Conservation (phyloP, 2,888 invertebrate genomes). For the Ophion slaviceki region DNA sequence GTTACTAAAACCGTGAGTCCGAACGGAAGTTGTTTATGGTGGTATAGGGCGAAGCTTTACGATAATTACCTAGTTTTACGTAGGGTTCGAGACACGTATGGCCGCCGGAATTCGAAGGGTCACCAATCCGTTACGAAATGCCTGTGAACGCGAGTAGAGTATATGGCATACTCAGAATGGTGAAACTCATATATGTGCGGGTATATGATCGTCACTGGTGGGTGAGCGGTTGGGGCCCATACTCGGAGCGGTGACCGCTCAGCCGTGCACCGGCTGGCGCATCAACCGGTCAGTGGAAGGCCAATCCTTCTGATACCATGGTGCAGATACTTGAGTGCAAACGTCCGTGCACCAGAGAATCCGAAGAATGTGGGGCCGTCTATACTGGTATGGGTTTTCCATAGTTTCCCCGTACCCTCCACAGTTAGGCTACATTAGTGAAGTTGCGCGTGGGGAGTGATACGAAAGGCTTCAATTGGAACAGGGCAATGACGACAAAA, state of each 20-base stretch:
- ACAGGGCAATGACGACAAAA: too few relatives aligned
- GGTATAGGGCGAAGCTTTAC: constrained; percentile 44
- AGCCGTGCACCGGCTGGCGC: neutral
- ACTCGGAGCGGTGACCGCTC: neutral
- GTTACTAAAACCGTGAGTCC: constrained; percentile 24
- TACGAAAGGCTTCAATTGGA: too few relatives aligned
- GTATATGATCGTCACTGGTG: neutral
- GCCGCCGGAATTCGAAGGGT: constrained; percentile 60
- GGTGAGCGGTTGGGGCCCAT: neutral
- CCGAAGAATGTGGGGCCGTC: too few relatives aligned
- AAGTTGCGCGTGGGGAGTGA: too few relatives aligned
- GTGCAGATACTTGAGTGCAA: too few relatives aligned
- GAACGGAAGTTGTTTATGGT: constrained; percentile 31
- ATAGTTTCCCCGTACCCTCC: too few relatives aligned
- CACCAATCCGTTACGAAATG: constrained; percentile 64
- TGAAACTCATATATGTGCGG: neutral
- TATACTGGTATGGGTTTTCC: too few relatives aligned
- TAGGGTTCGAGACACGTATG: constrained; percentile 17
- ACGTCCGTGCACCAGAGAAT: too few relatives aligned
- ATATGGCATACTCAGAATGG: constrained; percentile 20
- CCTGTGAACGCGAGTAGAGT: constrained; percentile 7
- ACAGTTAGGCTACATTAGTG: too few relatives aligned
- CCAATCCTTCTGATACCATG: too few relatives aligned
- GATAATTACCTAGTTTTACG: constrained; percentile 29
- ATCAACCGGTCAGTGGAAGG: neutral